These are phyloP conservation scores for Holothuria leucospilota DNA, from an alignment of 53 echinoderm and acorn worm genomes.

Conservation along the genomic window DNA sequence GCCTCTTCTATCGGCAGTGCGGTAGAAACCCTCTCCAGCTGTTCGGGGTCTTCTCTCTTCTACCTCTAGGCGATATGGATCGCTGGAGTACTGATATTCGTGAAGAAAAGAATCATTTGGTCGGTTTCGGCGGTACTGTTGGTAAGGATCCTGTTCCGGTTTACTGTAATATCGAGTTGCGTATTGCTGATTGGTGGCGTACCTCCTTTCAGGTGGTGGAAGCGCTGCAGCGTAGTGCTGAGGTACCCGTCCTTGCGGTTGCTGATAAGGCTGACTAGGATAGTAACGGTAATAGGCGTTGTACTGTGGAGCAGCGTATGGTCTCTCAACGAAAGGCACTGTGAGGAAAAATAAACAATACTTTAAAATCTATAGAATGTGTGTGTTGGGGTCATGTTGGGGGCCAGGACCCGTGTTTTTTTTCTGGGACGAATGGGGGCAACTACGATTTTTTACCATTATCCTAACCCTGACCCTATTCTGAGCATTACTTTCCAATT, in stretches of 20 bases:
- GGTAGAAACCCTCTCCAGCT: not conserved
- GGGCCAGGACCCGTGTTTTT: too few relatives aligned
- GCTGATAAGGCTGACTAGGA: not conserved
- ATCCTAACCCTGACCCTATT: too few relatives aligned
- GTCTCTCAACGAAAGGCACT: conserved; percentile 36
- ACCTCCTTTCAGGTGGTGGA: not conserved
- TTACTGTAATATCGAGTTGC: conserved; percentile 26
- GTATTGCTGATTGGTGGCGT: not conserved
- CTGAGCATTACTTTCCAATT: too few relatives aligned
- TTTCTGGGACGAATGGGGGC: too few relatives aligned
- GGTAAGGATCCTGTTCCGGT: conserved; percentile 9
- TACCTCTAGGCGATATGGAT: not conserved
- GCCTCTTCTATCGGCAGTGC: conserved; percentile 3
- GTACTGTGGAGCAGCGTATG: conserved; percentile 37
- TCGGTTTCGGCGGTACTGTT: conserved; percentile 3
- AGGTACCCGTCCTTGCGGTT: not conserved
- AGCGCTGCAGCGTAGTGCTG: not conserved
- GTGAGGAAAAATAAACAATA: not conserved
- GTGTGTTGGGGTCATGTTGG: too few relatives aligned
- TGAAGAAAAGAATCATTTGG: conserved; percentile 38
- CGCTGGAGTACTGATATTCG: conserved; percentile 21
- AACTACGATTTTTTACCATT: too few relatives aligned
- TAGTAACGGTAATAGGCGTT: conserved; percentile 45
- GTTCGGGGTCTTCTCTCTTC: not conserved
- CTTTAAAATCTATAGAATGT: too few relatives aligned